Base-by-base conservation (phyloP, 2,797 vertebrate species). In the Sebastes glaucus region DNA sequence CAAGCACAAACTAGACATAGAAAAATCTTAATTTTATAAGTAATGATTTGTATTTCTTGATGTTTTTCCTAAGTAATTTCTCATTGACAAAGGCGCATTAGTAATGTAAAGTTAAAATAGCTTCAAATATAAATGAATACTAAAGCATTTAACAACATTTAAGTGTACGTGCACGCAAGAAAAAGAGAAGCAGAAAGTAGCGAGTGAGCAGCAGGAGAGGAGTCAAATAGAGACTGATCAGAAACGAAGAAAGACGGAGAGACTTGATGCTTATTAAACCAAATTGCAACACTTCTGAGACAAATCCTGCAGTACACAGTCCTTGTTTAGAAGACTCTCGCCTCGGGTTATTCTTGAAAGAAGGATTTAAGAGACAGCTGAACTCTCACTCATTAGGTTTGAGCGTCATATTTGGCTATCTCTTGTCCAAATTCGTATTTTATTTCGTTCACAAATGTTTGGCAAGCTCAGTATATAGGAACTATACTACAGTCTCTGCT, bases 331-430 rank as follows among this genome's bases (percentile, higher is more conserved):
- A 93, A 87, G 94, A 95, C 90, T 92, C 92, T 94, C 94, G 95
- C 96, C 96, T 94, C 94, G 87, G 95, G 95, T 97, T 96, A 95
- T 96, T 95, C 95, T 95, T 93, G 0, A 96, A 97, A 63, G 94
- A 95, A 95, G 95, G 93, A 97, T 96, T 96, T 96, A 95, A 95
- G 96, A 96, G 93, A 96, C 95, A 96, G 93, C 94, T 86, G 91
- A 96, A 96, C 95, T 95, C 94, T 93, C 72, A 92, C 92, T 95
- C 94, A 96, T 96, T 95, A 93, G 88, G 84, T 93, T 87, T 95
- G 85, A 95, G 69, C 81, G 76, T 52, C 18, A 89, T 86, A 90
- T 92, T 91, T 90, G 85, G 38, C 86, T 81, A 57, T 23, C 74
- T 69, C 73, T 67, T 82, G 77, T 78, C 64, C 25, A 84, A 86